Conservation (phyloP, 2,113 vertebrate species). For the Oxyura jamaicensis region DNA sequence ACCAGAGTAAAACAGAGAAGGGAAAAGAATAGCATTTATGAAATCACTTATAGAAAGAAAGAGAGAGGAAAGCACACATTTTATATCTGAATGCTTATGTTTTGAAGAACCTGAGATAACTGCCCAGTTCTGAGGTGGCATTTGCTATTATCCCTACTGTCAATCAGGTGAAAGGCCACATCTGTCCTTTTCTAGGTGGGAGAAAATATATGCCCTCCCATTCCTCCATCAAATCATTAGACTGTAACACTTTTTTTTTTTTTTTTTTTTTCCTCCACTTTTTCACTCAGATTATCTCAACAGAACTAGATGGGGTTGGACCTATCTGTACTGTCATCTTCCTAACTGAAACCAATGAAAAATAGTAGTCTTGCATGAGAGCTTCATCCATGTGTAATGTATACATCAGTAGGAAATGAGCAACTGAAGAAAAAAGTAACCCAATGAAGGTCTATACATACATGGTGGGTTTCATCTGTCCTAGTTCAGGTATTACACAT, state of each 20-base stretch:
- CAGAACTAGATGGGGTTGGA: not conserved
- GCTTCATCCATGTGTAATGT: not conserved
- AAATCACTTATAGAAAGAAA: not conserved
- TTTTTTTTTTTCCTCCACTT: not conserved
- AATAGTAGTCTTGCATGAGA: not conserved
- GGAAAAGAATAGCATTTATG: not conserved
- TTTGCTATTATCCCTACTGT: not conserved
- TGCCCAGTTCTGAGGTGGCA: not conserved
- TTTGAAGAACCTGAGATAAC: not conserved
- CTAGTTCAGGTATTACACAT: not conserved
- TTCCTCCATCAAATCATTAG: not conserved
- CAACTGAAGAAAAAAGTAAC: not conserved
- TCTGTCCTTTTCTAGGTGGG: not conserved
- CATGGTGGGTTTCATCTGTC: not conserved
- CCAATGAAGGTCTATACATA: not conserved
- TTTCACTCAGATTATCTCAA: not conserved
- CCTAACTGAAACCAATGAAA: not conserved
- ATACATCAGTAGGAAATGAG: not conserved
- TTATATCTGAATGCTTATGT: not conserved
- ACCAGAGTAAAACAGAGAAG: not conserved
- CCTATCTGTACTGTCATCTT: not conserved
- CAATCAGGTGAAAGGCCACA: not conserved
- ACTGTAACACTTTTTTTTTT: not conserved
- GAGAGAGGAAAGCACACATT: not conserved
- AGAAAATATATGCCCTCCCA: not conserved